Evolutionary conservation across 2,797 vertebrate species (phyloP), one percentile per base, ranked within the genome.

Genomic region (Diceros bicornis): DNA sequence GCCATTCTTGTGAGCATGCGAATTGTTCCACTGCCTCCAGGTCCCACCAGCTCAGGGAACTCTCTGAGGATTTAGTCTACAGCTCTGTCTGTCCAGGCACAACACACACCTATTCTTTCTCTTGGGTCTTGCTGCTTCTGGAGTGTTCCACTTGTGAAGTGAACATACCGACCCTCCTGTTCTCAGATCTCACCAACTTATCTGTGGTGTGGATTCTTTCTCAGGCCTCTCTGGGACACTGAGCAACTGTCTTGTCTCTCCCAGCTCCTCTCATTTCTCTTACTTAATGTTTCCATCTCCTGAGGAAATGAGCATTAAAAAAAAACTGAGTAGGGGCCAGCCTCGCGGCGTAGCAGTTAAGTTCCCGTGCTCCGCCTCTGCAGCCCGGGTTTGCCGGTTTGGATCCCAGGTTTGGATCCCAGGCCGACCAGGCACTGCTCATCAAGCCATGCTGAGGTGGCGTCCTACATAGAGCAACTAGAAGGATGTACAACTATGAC

Each of bases 271-370:
- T 62, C 12, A 34, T 86, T 91, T 25, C 25, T 86, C 32, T 72
- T 29, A 64, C 1, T 17, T 66, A 27, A 12, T 6, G n/a, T 62
- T 37, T 77, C 7, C 18, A 9, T 84, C 23, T 47, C 18, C 21
- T 52, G 21, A 94, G 55, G 29, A 92, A 77, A 94, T 27, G 16
- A 44, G 61, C 50, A 74, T 61, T 44, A n/a, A 17, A 50, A 81
- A 81, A 59, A 11, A 37, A 37, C 41, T 41, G 41, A 41, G 41
- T 41, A 41, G 41, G 41, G 41, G 41, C 41, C 4, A 41, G 41
- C 41, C 41, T 41, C 41, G 0, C 41, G 41, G 41, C 4, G 41
- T 41, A 41, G 41, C 41, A 41, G 41, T 41, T 41, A 41, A 41
- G 41, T 41, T 41, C 41, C 41, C 41, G 41, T 41, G 41, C 41